A percentile compares a stretch with the other conserved stretches of the same genome.
Conservation (phyloP, 2,888 invertebrate species). For the Cordilura impudica region DNA sequence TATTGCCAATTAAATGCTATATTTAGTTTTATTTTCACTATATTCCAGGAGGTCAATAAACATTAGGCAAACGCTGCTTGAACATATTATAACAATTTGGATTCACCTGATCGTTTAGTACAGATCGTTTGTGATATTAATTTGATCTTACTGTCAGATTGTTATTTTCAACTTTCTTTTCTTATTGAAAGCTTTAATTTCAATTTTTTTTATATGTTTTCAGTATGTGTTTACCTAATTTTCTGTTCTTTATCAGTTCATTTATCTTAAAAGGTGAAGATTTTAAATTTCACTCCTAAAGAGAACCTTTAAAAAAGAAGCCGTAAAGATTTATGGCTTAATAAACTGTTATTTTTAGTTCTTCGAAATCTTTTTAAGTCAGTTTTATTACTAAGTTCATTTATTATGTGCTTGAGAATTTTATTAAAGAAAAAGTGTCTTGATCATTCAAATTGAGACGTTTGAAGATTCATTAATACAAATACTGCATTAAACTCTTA, state of each 20-base stretch:
- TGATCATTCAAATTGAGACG: background rate
- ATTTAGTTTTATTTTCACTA: background rate
- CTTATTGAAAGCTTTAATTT: background rate
- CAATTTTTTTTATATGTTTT: background rate
- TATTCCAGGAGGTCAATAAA: background rate
- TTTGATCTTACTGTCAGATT: no score
- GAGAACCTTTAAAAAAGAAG: background rate
- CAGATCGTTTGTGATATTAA: no score
- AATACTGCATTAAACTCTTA: no score
- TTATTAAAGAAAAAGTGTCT: background rate
- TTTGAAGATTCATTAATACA: background rate
- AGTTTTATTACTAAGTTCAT: background rate
- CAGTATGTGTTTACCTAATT: background rate
- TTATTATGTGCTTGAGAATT: background rate
- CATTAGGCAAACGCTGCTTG: background rate
- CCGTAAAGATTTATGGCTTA: background rate
- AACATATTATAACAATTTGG: background rate
- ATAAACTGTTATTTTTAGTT: conserved; percentile 13
- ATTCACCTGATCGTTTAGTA: background rate
- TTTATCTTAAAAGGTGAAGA: conserved; percentile 9
- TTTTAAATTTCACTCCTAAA: background rate
- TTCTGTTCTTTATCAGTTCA: conserved; percentile 2
- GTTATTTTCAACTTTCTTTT: background rate
- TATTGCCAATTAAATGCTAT: background rate
- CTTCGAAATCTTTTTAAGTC: background rate